A percentile compares a stretch with the other conserved stretches of the same genome.
These are phyloP conservation scores for Sylvicola fuscatus DNA, from an alignment of 2,888 invertebrate species.

Conservation along the genomic window DNA sequence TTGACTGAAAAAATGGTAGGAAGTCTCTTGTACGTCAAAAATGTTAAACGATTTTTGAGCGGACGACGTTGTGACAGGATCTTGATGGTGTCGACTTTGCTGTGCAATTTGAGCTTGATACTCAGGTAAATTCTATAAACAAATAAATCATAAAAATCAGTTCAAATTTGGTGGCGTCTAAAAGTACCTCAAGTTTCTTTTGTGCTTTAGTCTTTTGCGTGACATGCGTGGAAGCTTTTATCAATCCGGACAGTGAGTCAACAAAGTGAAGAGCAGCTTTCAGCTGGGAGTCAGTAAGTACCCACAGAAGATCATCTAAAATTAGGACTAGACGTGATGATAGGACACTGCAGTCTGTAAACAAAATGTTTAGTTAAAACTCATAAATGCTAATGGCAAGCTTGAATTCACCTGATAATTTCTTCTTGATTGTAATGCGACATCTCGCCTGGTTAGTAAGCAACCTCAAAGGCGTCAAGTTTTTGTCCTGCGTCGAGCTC, in stretches of 20 bases:
- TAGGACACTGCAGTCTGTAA: conserved; percentile 74
- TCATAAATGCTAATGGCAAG: conserved; percentile 3
- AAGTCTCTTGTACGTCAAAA: conserved; percentile 93
- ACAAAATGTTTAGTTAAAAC: neutral
- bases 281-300: conserved; percentile 86
- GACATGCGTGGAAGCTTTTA: conserved; percentile 57
- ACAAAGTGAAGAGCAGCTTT: conserved; percentile 83
- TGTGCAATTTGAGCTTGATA: conserved; percentile 51
- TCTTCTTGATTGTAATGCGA: conserved; percentile 88
- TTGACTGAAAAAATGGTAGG: conserved; percentile 86
- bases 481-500: conserved; percentile 53
- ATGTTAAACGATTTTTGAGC: conserved; percentile 50
- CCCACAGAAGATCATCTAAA: conserved; percentile 93
- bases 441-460: conserved; percentile 88
- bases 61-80: conserved; percentile 16
- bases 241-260: conserved; percentile 62
- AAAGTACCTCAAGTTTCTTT: conserved; percentile 50
- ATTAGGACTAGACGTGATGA: conserved; percentile 82
- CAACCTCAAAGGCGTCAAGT: conserved; percentile 72
- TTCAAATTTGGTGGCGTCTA: conserved; percentile 3
- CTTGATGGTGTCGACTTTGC: conserved; percentile 27
- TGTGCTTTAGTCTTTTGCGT: conserved; percentile 68
- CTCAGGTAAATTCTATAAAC: conserved; percentile 37
- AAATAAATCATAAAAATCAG: conserved; percentile 8
- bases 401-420: conserved; percentile 40